Conservation (phyloP, 2,113 vertebrate species). For the Ondatra zibethicus region DNA sequence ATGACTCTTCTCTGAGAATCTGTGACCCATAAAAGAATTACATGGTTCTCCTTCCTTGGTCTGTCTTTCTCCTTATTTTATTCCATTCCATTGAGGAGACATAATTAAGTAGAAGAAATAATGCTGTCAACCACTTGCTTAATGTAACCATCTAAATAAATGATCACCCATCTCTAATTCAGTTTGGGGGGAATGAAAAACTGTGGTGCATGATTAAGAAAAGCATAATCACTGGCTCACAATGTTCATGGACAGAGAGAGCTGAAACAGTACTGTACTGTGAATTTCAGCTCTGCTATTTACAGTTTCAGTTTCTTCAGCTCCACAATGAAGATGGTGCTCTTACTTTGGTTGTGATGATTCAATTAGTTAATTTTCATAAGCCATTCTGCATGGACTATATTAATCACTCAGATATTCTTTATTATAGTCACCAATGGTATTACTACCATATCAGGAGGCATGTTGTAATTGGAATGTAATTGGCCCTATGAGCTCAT, state of each 20-base stretch:
- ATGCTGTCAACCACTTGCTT: background rate
- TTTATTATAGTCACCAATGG: background rate
- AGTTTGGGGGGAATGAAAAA: background rate
- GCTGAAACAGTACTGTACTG: rapidly evolving
- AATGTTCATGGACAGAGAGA: background rate
- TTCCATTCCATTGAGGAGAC: background rate
- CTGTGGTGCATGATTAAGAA: background rate
- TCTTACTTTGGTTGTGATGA: background rate
- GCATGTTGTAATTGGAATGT: background rate
- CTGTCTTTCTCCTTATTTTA: constrained; percentile 16
- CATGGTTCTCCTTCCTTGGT: constrained; percentile 11
- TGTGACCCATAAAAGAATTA: background rate
- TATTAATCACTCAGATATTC: background rate
- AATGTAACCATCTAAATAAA: constrained; percentile 31
- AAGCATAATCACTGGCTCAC: background rate
- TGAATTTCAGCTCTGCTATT: background rate
- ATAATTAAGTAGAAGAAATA: constrained; percentile 1
- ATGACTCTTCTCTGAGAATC: constrained; percentile 14
- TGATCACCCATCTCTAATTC: background rate
- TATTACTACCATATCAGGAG: background rate
- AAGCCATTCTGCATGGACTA: background rate
- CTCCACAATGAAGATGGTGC: background rate
- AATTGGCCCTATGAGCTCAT: too few relatives aligned
- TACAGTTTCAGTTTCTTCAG: background rate
- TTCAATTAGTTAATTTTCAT: background rate